phyloP scores from a whole-genome alignment of 2,113 vertebrate species.

The Nycticryphes semicollaris region DNA sequence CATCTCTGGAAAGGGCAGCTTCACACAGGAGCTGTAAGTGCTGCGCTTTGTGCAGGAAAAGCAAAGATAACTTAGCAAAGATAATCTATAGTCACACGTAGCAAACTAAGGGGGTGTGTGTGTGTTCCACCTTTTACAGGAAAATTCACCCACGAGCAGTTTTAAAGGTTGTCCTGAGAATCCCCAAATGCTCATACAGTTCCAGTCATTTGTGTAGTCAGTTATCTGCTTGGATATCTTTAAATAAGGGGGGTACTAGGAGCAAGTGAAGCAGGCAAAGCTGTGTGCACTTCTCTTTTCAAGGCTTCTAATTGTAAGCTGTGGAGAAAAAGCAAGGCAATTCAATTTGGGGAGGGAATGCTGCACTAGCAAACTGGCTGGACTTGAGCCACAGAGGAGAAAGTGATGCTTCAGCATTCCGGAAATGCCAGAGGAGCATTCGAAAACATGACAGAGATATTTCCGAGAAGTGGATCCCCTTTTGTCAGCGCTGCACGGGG shows the following conservation, averaged over 20 bases:
- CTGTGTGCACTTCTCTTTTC: not conserved
- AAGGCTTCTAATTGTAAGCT: not conserved
- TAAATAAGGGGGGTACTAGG: too few species aligned
- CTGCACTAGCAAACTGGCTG: fast-evolving
- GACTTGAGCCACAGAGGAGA: not conserved
- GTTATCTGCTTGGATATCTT: not conserved
- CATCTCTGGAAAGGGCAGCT: not conserved
- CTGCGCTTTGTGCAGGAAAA: not conserved
- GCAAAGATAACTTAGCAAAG: not conserved
- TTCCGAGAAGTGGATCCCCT: not conserved
- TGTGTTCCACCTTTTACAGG: not conserved
- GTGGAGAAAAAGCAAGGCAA: not conserved
- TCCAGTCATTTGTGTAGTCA: not conserved
- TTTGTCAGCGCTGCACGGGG: not conserved
- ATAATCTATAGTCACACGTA: fast-evolving
- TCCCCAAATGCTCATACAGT: not conserved
- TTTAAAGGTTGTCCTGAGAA: not conserved
- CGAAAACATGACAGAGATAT: not conserved
- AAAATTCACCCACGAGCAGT: not conserved
- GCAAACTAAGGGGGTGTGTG: not conserved
- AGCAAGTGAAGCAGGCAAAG: not conserved
- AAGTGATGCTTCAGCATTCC: not conserved
- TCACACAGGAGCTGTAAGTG: not conserved
- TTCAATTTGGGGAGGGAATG: not conserved
- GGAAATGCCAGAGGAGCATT: not conserved